phyloP scores from a whole-genome alignment of 2,888 invertebrate genomes.

The Slavum lentiscoides region DNA sequence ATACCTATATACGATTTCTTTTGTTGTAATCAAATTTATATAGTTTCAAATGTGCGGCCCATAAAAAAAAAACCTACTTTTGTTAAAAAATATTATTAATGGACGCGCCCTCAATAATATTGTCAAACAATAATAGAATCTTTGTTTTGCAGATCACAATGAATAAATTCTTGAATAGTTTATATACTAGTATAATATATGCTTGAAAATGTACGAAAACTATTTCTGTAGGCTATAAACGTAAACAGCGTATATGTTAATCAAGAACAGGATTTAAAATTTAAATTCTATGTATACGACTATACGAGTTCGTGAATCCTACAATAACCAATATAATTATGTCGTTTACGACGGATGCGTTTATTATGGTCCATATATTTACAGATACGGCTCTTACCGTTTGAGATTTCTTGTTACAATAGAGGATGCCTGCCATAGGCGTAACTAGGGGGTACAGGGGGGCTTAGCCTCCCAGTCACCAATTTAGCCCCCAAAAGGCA shows the following conservation, averaged over 20 bases:
- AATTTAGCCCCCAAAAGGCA: too few relatives aligned
- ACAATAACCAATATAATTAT: background rate
- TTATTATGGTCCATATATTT: too few relatives aligned
- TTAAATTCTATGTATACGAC: too few relatives aligned
- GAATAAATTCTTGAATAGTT: slow-evolving; percentile 14
- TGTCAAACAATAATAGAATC: slow-evolving; percentile 6
- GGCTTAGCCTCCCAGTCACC: too few relatives aligned
- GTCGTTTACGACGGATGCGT: too few relatives aligned
- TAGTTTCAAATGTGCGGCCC: slow-evolving; percentile 7
- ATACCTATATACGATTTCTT: background rate
- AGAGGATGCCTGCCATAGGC: too few relatives aligned
- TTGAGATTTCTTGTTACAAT: too few relatives aligned
- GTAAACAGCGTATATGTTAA: background rate
- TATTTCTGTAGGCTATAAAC: slow-evolving; percentile 16
- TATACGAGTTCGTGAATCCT: background rate
- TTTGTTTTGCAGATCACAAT: slow-evolving; percentile 14
- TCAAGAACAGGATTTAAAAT: background rate
- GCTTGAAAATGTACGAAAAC: slow-evolving; percentile 1
- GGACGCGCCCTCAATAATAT: slow-evolving; percentile 21
- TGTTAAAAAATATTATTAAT: slow-evolving; percentile 24
- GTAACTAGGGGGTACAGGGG: too few relatives aligned
- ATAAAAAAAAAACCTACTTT: slow-evolving; percentile 17
- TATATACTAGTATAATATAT: background rate
- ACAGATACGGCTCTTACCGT: too few relatives aligned
- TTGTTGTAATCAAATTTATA: background rate